Evolutionary conservation across 2,888 invertebrate genomes (phyloP), one percentile per base, ranked within the genome.

Genomic region (Callyntrura sp.): DNA sequence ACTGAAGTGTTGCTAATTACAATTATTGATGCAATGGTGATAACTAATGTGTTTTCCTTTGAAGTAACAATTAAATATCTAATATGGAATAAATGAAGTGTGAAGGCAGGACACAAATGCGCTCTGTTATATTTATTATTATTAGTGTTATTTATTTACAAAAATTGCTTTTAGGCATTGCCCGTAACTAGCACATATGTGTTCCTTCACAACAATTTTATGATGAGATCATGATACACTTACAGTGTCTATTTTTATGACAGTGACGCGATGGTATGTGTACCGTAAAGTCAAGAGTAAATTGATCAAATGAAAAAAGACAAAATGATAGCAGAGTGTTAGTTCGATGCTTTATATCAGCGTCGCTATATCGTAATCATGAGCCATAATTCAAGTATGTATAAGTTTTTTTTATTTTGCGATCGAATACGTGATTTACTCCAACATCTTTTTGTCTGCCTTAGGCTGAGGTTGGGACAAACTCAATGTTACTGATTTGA

Each of bases 401-500:
- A 6, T 35, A 5, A 48, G 3, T 78, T 55, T 55, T 78, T 55
- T 55, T 35, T 35, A 35, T 35, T 35, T 73, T 73, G 20, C 73
- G 28, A 73, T 51, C 51, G 48, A 76, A 23, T 76, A 25, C 51
- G 5, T 82, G 65, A 65, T 65, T 62, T 82, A 65, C 45, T 20
- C 45, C 62, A 82, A 65, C 20, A 82, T 20, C 9, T 45, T 57
- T 5, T n/a, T 78, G 28, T 73, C 17, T 65, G 88, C 78, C 68
- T 62, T 68, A 35, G 88, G 88, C 84, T 78, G 17, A 88, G 70
- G 79, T 70, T 87, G 73, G 73, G 73, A 73, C 73, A 35, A 35
- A 62, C 82, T 73, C 88, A 88, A 83, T 88, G 88, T 83, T 82
- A 88, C 73, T 8, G 43, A 35, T 85, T 43, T 78, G 83, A 88